Conservation (phyloP, 2,888 invertebrate species). For the Drosophila birchii region DNA sequence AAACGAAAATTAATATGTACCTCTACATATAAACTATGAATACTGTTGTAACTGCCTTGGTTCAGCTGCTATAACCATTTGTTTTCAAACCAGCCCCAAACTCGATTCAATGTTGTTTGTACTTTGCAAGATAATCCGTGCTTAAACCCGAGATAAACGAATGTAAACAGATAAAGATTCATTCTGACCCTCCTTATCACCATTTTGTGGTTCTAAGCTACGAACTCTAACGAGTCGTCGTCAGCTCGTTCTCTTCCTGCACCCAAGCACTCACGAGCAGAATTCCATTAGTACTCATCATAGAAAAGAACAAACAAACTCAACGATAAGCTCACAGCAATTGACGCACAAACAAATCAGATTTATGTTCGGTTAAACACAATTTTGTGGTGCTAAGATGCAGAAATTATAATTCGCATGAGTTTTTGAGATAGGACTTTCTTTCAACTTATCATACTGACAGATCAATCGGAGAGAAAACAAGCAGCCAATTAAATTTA, state of each 20-base stretch:
- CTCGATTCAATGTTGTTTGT: constrained; percentile 50
- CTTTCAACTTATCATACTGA: constrained; percentile 37
- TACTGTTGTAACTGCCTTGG: constrained; percentile 76
- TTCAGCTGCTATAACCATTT: constrained; percentile 67
- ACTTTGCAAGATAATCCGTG: constrained; percentile 43
- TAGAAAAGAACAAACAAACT: constrained; percentile 45
- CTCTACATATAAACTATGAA: constrained; percentile 56
- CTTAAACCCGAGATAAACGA: constrained; percentile 32
- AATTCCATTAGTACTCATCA: constrained; percentile 74
- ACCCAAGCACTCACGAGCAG: constrained; percentile 53
- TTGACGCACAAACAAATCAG: constrained; percentile 41
- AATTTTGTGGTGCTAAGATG: constrained; percentile 62
- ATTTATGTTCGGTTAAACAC: constrained; percentile 47
- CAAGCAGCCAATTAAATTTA: constrained; percentile 55
- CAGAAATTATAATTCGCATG: constrained; percentile 28
- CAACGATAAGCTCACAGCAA: constrained; percentile 47
- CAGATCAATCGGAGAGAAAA: constrained; percentile 49
- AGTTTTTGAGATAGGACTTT: constrained; percentile 19
- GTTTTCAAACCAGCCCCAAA: constrained; percentile 64
- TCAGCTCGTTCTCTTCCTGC: constrained; percentile 24
- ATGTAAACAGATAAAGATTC: constrained; percentile 17
- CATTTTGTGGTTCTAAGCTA: constrained; percentile 8
- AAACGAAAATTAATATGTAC: constrained; percentile 46
- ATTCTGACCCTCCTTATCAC: constrained; percentile 10
- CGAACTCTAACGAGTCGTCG: constrained; percentile 16